A percentile compares a stretch with the other conserved stretches of the same genome.
Conservation (phyloP, 2,797 vertebrate genomes). For the Thunnus albacares region DNA sequence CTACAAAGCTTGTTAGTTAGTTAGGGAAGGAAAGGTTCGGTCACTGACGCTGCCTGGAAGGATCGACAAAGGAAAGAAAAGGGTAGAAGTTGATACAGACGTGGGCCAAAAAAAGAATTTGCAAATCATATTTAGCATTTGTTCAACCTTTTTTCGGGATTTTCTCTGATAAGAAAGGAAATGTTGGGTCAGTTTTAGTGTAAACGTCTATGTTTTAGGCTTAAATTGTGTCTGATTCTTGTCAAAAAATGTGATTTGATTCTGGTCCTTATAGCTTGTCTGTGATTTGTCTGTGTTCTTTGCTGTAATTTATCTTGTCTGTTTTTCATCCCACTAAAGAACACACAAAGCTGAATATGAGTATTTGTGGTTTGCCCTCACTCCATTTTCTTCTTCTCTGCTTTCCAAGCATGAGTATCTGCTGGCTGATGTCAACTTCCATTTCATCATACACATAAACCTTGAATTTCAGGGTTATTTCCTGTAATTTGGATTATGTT, state of each 20-base stretch:
- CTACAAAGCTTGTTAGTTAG: slow-evolving; percentile 17
- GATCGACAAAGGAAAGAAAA: slow-evolving; percentile 30
- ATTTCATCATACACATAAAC: slow-evolving; percentile 13
- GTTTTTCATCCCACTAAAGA: slow-evolving; percentile 24
- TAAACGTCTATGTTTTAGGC: neutral
- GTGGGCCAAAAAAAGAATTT: slow-evolving; percentile 44
- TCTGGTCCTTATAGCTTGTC: neutral
- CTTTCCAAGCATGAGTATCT: neutral
- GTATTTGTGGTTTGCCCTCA: slow-evolving; percentile 11
- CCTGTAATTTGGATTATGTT: neutral
- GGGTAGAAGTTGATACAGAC: neutral
- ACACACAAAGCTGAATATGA: slow-evolving; percentile 19
- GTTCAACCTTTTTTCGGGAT: neutral
- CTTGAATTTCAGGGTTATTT: slow-evolving; percentile 2
- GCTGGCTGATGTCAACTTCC: slow-evolving; percentile 13
- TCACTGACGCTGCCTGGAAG: slow-evolving; percentile 24
- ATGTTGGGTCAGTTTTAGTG: neutral
- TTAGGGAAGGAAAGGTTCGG: slow-evolving; percentile 8
- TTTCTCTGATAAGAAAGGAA: neutral
- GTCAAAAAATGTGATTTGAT: neutral
- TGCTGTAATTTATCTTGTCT: slow-evolving; percentile 4
- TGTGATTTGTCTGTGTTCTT: neutral
- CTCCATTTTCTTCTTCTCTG: neutral
- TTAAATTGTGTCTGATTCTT: neutral
- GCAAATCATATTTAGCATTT: slow-evolving; percentile 39